A percentile compares a stretch with the other conserved stretches of the same genome.
Evolutionary conservation across 2,888 invertebrate species (phyloP).

Genomic region (Elysia crispata): DNA sequence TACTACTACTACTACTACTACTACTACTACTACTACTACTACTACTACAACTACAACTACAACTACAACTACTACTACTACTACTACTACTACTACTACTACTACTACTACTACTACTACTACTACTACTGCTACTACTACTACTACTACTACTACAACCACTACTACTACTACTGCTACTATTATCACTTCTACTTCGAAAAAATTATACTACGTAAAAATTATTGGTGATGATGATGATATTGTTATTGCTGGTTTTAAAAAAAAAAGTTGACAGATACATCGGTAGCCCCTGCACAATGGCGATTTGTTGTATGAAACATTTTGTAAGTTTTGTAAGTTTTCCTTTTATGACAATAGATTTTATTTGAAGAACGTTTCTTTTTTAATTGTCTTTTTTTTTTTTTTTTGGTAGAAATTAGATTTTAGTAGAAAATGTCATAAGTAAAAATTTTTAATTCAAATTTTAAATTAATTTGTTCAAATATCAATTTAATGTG

Average conservation of each 20-base stretch:
- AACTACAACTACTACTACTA: constrained; percentile 24
- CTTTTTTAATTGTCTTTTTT: too few relatives aligned
- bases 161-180: constrained; percentile 23
- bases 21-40: constrained; percentile 5
- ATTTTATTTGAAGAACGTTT: too few relatives aligned
- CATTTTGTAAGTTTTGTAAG: too few relatives aligned
- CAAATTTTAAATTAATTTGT: too few relatives aligned
- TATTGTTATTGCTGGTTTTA: not conserved
- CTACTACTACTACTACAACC: constrained; percentile 28
- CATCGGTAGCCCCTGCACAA: too few relatives aligned
- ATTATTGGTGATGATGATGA: not conserved
- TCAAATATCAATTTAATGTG: too few relatives aligned
- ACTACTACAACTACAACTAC: not conserved
- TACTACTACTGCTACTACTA: constrained; percentile 26
- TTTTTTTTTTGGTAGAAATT: too few relatives aligned
- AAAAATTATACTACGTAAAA: not conserved
- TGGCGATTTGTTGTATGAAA: too few relatives aligned
- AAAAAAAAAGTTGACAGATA: not conserved
- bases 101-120: constrained; percentile 26
- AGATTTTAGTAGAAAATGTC: too few relatives aligned
- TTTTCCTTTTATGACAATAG: too few relatives aligned
- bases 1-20: too few relatives aligned
- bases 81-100: constrained; percentile 25
- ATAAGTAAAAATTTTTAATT: too few relatives aligned
- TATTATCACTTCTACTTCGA: constrained; percentile 14